These are phyloP conservation scores for Drosophila tropicalis DNA, from an alignment of 1,140 invertebrate genomes.

Conservation along the genomic window DNA sequence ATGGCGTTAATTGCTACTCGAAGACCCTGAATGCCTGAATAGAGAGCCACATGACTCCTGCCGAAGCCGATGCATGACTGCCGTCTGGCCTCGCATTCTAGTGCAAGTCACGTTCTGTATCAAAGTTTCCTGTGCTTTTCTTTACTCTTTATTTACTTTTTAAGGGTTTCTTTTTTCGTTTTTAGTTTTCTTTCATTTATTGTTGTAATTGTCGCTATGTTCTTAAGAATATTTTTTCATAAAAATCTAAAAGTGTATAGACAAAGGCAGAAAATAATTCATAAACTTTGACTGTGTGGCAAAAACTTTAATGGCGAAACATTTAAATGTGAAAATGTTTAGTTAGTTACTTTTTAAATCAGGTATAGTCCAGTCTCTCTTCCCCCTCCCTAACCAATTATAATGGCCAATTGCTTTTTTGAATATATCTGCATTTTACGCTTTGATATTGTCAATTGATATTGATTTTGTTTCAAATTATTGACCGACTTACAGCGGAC, in stretches of 20 bases:
- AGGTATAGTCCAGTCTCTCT: too few species aligned
- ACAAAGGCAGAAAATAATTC: too few species aligned
- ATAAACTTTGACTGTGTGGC: too few species aligned
- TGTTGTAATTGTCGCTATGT: constrained; percentile 25
- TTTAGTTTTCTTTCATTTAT: constrained; percentile 36
- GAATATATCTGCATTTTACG: background rate
- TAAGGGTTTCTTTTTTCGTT: constrained; percentile 32
- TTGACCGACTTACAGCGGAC: background rate
- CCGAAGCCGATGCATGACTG: background rate
- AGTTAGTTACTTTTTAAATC: too few species aligned
- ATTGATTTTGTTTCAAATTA: background rate
- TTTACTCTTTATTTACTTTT: constrained; percentile 57
- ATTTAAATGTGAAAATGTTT: too few species aligned
- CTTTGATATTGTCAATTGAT: background rate
- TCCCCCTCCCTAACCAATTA: too few species aligned
- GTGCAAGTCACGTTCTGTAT: constrained; percentile 62
- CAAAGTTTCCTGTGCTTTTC: constrained; percentile 58
- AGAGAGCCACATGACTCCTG: constrained; percentile 19
- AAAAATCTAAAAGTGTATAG: background rate
- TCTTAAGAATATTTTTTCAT: background rate
- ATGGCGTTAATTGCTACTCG: constrained; percentile 74
- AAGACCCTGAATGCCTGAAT: constrained; percentile 32
- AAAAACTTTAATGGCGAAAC: too few species aligned
- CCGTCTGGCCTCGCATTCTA: constrained; percentile 13
- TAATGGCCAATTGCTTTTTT: background rate